Base-by-base conservation (phyloP, 1,140 invertebrate genomes). In the Adoxophyes honmai region DNA sequence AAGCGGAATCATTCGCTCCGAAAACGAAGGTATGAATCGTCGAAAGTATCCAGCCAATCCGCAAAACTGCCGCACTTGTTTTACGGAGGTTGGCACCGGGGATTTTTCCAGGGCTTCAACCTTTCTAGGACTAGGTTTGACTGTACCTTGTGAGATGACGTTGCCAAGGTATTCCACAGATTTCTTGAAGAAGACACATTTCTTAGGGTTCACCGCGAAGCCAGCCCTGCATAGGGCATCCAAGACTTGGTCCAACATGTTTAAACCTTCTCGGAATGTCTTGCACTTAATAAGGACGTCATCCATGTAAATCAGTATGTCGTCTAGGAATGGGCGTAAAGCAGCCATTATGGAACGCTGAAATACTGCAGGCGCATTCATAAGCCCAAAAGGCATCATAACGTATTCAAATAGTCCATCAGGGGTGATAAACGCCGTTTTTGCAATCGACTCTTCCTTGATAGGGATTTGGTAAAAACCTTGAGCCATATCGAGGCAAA, bases 341-440 rank as follows among this genome's bases (percentile, higher is more conserved):
- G n/a, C n/a, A n/a, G n/a, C n/a, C n/a, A n/a, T n/a, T n/a, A n/a
- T n/a, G n/a, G n/a, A n/a, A n/a, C 64, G 38, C n/a, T 68, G 68
- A 52, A 54, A 71, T n/a, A 70, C 62, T 0, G 60, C 11, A 34
- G 18, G 14, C 7, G 37, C 55, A 14, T 56, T 56, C 11, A 36
- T 42, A 8, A 56, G 34, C n/a, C 11, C 55, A 4, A n/a, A n/a
- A n/a, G n/a, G n/a, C n/a, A n/a, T n/a, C n/a, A n/a, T n/a, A n/a
- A n/a, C n/a, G n/a, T n/a, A n/a, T n/a, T n/a, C n/a, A n/a, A n/a
- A n/a, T n/a, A n/a, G n/a, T n/a, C 76, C 80, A 36, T 73, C 61
- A 6, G 68, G 73, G 0, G 78, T 79, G n/a, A 72, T 64, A 54
- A 90, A 89, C 6, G 77, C 79, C 8, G 89, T 90, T 55, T 88